Base-by-base conservation (phyloP, 2,797 vertebrate genomes). In the Cyprinella venusta region DNA sequence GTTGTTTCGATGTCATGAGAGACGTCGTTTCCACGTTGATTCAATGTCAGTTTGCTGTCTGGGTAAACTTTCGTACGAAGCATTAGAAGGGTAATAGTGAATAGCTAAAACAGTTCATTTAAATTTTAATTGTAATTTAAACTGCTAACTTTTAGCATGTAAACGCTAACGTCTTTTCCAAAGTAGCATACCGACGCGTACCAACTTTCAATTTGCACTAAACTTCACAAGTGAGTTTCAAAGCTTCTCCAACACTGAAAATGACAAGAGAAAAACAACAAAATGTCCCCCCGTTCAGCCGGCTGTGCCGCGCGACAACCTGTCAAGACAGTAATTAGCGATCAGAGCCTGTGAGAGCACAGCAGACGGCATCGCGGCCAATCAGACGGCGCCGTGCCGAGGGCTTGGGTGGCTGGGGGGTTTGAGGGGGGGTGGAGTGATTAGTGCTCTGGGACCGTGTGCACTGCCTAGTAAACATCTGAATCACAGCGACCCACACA, bases 241-340 rank as follows among this genome's bases (percentile, higher is more conserved):
- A 71, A 48, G 45, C 69, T 56, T 76, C 21, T 76, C 10, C 9
- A 54, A 75, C 19, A 63, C 69, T 45, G 18, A 72, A 54, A 76
- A 54, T 3, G 13, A 74, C 59, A 18, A 15, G 13, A 36, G 52
- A 76, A 26, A n/a, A 69, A 69, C 13, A 78, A 78, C 65, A 72
- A 45, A 59, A 26, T 52, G 42, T 18, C 54, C 59, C 59, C 42
- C 65, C 7, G 56, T 19, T 76, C 33, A 15, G 70, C 48, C 10
- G 54, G 26, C 65, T 61, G 75, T 38, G 40, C 38, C 9, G 54
- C 64, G 21, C 8, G 30, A 70, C 65, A 84, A 70, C 67, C 76
- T 82, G 80, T 82, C 80, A 81, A 87, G 72, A 42, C 19, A 10
- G 83, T 75, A 87, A 85, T 87, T 85, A 85, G 83, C 63, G 76